These are phyloP conservation scores for Pteruthius melanotis DNA, from an alignment of 2,113 vertebrate genomes.

Conservation along the genomic window DNA sequence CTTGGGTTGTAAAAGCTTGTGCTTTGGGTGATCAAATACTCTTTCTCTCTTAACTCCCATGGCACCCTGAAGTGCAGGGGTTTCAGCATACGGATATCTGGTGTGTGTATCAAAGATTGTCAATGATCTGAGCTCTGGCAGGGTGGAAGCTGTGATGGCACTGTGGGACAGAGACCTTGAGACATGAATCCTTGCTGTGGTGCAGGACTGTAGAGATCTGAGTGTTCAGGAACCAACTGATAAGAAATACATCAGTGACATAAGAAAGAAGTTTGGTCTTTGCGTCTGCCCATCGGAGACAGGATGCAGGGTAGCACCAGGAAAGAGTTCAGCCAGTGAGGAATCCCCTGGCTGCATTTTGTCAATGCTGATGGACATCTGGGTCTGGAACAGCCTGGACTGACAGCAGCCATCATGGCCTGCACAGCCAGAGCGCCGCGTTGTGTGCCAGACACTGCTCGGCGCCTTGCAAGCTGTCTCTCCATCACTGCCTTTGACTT, in stretches of 20 bases:
- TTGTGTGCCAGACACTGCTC: no score
- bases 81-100: neutral
- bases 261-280: neutral
- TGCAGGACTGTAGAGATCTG: neutral
- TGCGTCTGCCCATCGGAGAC: neutral
- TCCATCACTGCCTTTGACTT: no score
- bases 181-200: neutral
- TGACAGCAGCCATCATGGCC: no score
- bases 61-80: rapidly evolving
- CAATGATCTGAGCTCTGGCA: neutral
- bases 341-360: neutral
- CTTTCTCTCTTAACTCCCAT: neutral
- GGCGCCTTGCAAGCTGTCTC: no score
- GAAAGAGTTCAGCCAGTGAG: neutral
- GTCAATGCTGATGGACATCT: neutral
- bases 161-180: neutral
- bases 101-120: neutral
- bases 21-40: neutral
- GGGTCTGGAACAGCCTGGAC: no score
- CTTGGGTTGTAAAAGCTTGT: neutral
- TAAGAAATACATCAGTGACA: neutral
- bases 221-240: neutral
- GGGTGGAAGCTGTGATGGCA: neutral
- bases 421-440: no score
- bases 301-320: neutral